phyloP scores from a whole-genome alignment of 2,888 invertebrate species.

The Marasmarcha lunaedactyla region DNA sequence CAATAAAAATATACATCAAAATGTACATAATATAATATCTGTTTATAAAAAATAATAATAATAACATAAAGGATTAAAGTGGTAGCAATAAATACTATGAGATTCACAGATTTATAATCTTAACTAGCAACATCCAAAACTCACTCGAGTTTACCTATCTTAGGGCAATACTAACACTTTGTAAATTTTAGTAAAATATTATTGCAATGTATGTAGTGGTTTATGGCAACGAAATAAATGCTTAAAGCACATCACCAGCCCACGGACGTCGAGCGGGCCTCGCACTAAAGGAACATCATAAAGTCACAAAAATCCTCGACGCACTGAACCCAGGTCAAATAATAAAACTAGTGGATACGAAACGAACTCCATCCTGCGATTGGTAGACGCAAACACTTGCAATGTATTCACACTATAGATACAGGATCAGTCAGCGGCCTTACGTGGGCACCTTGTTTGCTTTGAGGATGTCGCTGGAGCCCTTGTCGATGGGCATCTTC shows the following conservation, averaged over 20 bases:
- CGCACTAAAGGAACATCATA: slow-evolving; percentile 67
- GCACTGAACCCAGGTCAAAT: slow-evolving; percentile 42
- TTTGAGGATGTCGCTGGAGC: slow-evolving; percentile 81
- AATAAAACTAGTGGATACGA: slow-evolving; percentile 67
- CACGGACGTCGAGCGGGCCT: slow-evolving; percentile 57
- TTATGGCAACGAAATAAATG: slow-evolving; percentile 72
- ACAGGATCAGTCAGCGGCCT: slow-evolving; percentile 70
- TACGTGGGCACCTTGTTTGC: slow-evolving; percentile 85
- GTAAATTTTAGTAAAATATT: slow-evolving; percentile 69
- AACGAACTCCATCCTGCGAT: slow-evolving; percentile 53
- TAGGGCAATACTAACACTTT: slow-evolving; percentile 60
- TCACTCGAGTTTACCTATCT: slow-evolving; percentile 51
- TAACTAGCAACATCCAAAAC: slow-evolving; percentile 67
- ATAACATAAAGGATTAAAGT: slow-evolving; percentile 65
- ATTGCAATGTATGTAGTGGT: slow-evolving; percentile 68
- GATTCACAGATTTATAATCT: slow-evolving; percentile 70
- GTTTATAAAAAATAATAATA: slow-evolving; percentile 44
- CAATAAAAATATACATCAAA: slow-evolving; percentile 69
- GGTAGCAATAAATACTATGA: slow-evolving; percentile 70
- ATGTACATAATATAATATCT: slow-evolving; percentile 69
- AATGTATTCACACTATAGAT: slow-evolving; percentile 62
- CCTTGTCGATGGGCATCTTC: slow-evolving; percentile 80
- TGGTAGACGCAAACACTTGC: slow-evolving; percentile 59
- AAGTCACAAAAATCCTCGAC: slow-evolving; percentile 45
- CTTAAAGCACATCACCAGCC: slow-evolving; percentile 70